Evolutionary conservation across 2,113 vertebrate species (phyloP), one percentile per base, ranked within the genome.

Genomic region (Camelus bactrianus): DNA sequence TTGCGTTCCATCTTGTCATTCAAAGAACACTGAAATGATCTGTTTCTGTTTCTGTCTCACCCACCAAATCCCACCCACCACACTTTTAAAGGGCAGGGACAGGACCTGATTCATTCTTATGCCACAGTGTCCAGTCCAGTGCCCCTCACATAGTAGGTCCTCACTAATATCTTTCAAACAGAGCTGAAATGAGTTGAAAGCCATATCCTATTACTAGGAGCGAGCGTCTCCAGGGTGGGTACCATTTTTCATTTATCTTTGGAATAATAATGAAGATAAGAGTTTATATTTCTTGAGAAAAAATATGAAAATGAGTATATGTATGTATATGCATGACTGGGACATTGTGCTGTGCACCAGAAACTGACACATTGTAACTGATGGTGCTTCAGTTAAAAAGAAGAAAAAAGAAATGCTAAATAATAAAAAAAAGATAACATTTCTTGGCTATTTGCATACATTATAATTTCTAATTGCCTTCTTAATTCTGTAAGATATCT

Each of bases 1-100:
- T 69, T 76, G 38, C 32, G 70, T 96, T 62, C 19, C 14, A 48
- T 56, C 54, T 84, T 96, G 32, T 89, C 50, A 46, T 46, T 86
- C 35, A 85, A 58, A 73, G 73, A 91, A 87, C 92, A 73, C 10
- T 83, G 32, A 87, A 77, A 56, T 90, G 46, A 77, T 88, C 38
- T 79, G 46, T 54, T 81, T 64, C 26, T 62, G 26, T 58, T 93
- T 93, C 89, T 89, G 46, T 67, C 24, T 79, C 20, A 50, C 9
- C 6, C 22, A 77, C 14, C 32, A 82, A 81, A 92, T 92, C 22
- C 60, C 28, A 42, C 38, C 38, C 38, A 42, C 38, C 38, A 42
- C 35, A 75, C 17, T 91, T 28, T 58, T 72, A 50, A 81, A 72
- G 48, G 32, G 13, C 9, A 76, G 20, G 22, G 50, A n/a, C 5